Conservation (phyloP, 2,797 vertebrate species). For the Merluccius polli region DNA sequence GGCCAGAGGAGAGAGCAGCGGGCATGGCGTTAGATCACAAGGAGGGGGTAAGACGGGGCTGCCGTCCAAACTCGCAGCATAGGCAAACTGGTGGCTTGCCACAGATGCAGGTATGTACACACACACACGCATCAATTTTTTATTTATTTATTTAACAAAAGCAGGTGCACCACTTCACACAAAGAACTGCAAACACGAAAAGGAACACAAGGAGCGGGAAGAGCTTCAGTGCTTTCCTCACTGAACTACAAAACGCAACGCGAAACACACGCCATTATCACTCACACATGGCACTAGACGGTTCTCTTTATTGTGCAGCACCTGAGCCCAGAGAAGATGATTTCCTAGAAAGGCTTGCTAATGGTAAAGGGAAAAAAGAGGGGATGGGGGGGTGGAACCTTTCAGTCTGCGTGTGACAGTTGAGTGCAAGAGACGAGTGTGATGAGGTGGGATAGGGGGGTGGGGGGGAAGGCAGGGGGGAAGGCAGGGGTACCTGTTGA, state of each 20-base stretch:
- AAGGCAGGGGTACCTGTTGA: slow-evolving; percentile 77
- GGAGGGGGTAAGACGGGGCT: slow-evolving; percentile 37
- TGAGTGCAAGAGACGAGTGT: neutral
- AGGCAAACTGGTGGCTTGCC: slow-evolving; percentile 16
- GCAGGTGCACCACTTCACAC: slow-evolving; percentile 39
- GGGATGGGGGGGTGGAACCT: neutral
- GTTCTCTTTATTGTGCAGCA: slow-evolving; percentile 77
- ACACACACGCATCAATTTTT: too few species aligned
- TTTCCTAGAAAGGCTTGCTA: slow-evolving; percentile 80
- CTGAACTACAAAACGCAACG: slow-evolving; percentile 24
- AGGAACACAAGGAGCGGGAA: neutral
- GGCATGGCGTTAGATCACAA: neutral
- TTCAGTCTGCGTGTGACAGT: slow-evolving; percentile 1
- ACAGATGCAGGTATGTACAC: slow-evolving; percentile 25
- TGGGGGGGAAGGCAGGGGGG: neutral
- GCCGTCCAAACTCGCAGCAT: neutral
- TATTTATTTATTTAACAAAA: neutral
- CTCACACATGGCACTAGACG: slow-evolving; percentile 73
- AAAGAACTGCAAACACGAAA: slow-evolving; percentile 29
- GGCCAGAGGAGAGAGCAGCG: slow-evolving; percentile 21
- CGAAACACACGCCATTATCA: slow-evolving; percentile 55
- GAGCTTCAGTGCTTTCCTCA: neutral
- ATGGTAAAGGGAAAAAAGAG: slow-evolving; percentile 46
- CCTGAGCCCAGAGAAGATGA: slow-evolving; percentile 76
- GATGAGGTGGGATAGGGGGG: neutral